phyloP scores from a whole-genome alignment of 2,888 invertebrate species.

The Sepiola atlantica region DNA sequence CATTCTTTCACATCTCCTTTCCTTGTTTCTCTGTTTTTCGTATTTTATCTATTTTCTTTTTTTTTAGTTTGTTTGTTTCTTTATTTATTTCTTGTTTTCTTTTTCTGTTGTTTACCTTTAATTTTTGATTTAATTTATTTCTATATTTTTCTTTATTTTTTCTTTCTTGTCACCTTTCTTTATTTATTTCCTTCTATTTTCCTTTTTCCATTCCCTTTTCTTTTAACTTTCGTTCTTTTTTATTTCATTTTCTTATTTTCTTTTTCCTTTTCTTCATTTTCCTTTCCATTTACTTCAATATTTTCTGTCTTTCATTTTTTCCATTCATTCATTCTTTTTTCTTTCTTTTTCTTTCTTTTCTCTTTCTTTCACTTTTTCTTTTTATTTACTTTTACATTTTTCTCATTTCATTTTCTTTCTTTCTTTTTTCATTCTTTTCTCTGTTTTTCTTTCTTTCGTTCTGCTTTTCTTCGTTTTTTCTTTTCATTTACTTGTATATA shows the following conservation, averaged over 20 bases:
- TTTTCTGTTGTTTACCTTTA: background rate
- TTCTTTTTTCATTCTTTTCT: background rate
- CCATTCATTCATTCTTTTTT: no score
- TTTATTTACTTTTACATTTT: no score
- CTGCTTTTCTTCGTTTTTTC: background rate
- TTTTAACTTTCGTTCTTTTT: background rate
- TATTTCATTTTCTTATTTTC: background rate
- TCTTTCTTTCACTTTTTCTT: background rate
- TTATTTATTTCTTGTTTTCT: background rate
- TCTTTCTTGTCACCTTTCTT: background rate
- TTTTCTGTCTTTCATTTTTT: background rate
- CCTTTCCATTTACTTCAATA: background rate
- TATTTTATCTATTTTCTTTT: no score
- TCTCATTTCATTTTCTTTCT: no score
- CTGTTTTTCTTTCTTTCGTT: background rate
- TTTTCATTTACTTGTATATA: no score
- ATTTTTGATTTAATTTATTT: background rate
- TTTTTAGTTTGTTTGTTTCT: no score
- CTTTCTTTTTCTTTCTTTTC: background rate
- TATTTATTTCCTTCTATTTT: background rate
- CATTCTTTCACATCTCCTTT: no score
- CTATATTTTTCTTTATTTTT: background rate
- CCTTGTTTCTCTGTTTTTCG: no score
- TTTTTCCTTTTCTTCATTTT: background rate
- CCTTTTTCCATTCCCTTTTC: background rate